These are phyloP conservation scores for Podarcis muralis DNA, from an alignment of 2,113 vertebrate species.

Conservation along the genomic window DNA sequence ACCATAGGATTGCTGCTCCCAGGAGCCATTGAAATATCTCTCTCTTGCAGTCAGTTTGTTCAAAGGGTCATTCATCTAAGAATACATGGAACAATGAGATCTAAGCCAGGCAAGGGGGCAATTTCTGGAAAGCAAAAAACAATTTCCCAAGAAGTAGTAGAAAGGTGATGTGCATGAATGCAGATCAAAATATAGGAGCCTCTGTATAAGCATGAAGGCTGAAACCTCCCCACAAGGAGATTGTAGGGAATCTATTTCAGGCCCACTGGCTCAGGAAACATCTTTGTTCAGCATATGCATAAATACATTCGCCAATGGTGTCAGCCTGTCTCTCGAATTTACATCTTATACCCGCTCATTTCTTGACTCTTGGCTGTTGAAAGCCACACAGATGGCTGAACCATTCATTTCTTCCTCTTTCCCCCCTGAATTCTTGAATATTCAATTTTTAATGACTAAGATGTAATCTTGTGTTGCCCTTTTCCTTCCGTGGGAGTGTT, in stretches of 20 bases:
- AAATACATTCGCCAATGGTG: not conserved
- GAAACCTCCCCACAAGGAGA: not conserved
- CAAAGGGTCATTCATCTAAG: constrained; percentile 2
- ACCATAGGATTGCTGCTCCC: not conserved
- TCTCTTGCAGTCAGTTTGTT: not conserved
- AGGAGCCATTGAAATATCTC: not conserved
- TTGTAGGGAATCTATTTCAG: not conserved
- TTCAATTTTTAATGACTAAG: constrained; percentile 13
- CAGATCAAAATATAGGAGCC: not conserved
- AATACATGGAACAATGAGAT: not conserved
- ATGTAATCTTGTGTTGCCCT: constrained; percentile 7
- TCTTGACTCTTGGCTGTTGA: constrained; percentile 19
- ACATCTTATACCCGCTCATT: not conserved
- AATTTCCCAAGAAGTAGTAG: constrained; percentile 19
- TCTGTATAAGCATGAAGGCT: not conserved
- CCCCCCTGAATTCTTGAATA: not conserved
- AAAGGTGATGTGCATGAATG: not conserved
- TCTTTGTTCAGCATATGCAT: not conserved
- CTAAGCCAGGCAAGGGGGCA: not conserved
- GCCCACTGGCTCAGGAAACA: not conserved
- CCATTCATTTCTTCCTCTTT: constrained; percentile 4
- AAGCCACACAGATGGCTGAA: constrained; percentile 30
- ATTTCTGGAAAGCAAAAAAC: not conserved
- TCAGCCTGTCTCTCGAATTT: constrained; percentile 11
- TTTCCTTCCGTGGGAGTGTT: constrained; percentile 23